phyloP scores from a whole-genome alignment of 1,140 invertebrate species.

The Saxidomus purpurata region DNA sequence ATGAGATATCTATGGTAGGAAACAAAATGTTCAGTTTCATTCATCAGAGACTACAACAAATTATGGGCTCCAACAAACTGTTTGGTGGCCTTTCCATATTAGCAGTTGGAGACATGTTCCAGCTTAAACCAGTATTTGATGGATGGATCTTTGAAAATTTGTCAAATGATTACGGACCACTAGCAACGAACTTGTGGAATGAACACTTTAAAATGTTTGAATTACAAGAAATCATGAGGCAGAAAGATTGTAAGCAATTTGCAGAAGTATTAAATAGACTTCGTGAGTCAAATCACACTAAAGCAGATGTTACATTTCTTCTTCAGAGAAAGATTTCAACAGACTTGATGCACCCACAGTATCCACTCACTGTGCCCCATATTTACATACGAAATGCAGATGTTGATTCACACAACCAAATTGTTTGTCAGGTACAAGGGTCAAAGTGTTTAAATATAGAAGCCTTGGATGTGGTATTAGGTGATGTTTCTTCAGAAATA shows the following conservation, averaged over 20 bases:
- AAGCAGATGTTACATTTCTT: too few relatives aligned
- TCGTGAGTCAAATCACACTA: conserved; percentile 68
- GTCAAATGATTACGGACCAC: conserved; percentile 5
- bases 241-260: conserved; percentile 64
- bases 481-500: conserved; percentile 56
- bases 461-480: conserved; percentile 54
- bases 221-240: conserved; percentile 64
- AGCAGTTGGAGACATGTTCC: too few relatives aligned
- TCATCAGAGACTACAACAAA: too few relatives aligned
- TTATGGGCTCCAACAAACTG: too few relatives aligned
- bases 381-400: not conserved
- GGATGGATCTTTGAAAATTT: conserved; percentile 63
- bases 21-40: conserved; percentile 4
- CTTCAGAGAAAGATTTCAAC: not conserved
- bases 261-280: conserved; percentile 64
- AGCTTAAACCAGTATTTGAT: conserved; percentile 69
- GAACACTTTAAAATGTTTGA: conserved; percentile 63
- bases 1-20: conserved; percentile 35
- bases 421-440: not conserved
- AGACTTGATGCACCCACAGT: not conserved
- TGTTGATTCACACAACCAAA: not conserved
- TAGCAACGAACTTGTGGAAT: conserved; percentile 57
- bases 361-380: not conserved
- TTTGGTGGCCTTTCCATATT: too few relatives aligned
- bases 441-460: conserved; percentile 27